Evolutionary conservation across 1,140 invertebrate genomes (phyloP).

Genomic region (Lethocerus indicus): DNA sequence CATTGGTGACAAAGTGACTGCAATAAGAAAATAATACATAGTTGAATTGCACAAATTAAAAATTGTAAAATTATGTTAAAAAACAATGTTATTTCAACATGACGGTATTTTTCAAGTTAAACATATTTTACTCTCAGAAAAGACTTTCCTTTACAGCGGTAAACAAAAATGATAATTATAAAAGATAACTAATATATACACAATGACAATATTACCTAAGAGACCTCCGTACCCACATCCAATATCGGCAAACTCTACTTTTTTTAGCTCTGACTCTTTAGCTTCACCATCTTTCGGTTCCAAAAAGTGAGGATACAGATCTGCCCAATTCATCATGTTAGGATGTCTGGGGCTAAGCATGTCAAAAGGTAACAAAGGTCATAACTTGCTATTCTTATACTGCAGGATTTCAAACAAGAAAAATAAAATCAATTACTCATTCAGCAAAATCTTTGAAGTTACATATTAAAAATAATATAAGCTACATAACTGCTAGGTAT

Average conservation of each 20-base stretch:
- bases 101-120: slow-evolving; percentile 3
- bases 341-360: slow-evolving; percentile 41
- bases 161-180: slow-evolving; percentile 11
- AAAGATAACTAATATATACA: background rate
- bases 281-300: slow-evolving; percentile 22
- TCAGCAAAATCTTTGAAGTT: background rate
- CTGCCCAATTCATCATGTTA: slow-evolving; percentile 54
- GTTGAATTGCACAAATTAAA: background rate
- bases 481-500: background rate
- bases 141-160: no score
- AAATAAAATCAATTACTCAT: background rate
- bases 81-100: no score
- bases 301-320: slow-evolving; percentile 50
- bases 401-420: background rate
- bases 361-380: background rate
- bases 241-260: slow-evolving; percentile 88
- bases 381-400: background rate
- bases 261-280: slow-evolving; percentile 21
- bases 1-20: slow-evolving; percentile 76
- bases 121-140: no score
- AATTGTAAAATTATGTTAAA: no score
- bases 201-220: slow-evolving; percentile 40
- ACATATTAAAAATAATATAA: background rate
- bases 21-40: slow-evolving; percentile 19
- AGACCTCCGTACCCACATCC: slow-evolving; percentile 98